Evolutionary conservation across 2,797 vertebrate genomes (phyloP).

Genomic region (Sebastes goodei): DNA sequence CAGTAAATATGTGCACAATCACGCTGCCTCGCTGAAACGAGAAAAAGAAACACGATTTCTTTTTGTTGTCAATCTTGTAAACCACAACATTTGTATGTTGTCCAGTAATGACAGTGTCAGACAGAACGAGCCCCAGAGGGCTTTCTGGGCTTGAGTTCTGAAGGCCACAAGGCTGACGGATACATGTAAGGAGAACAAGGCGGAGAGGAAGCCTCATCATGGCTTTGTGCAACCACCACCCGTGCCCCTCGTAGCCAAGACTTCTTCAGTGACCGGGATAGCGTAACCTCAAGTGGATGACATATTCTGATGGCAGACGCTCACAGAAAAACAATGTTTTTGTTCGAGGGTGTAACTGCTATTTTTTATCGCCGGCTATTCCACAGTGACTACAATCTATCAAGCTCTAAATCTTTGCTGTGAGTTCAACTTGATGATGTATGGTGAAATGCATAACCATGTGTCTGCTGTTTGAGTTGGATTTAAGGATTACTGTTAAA

Average conservation of each 20-base stretch:
- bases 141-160: constrained; percentile 65
- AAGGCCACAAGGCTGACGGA: constrained; percentile 76
- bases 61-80: constrained; percentile 72
- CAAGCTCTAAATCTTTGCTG: constrained; percentile 44
- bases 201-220: constrained; percentile 63
- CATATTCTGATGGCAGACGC: constrained; percentile 66
- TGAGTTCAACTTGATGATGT: constrained; percentile 43
- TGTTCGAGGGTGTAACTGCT: constrained; percentile 58
- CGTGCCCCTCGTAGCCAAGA: constrained; percentile 67
- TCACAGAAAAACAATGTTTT: constrained; percentile 62
- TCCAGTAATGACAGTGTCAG: constrained; percentile 79
- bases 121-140: constrained; percentile 52
- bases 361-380: constrained; percentile 48
- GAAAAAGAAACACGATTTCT: constrained; percentile 53
- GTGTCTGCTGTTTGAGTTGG: constrained; percentile 36
- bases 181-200: constrained; percentile 67
- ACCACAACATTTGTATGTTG: constrained; percentile 71
- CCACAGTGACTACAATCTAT: constrained; percentile 51
- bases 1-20: constrained; percentile 62
- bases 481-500: constrained; percentile 31
- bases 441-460: constrained; percentile 42
- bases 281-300: constrained; percentile 73
- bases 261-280: constrained; percentile 70
- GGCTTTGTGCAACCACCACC: constrained; percentile 67
- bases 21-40: constrained; percentile 36